A percentile compares a stretch with the other conserved stretches of the same genome.
These are phyloP conservation scores for Albula goreensis DNA, from an alignment of 2,113 vertebrate genomes.

Conservation along the genomic window DNA sequence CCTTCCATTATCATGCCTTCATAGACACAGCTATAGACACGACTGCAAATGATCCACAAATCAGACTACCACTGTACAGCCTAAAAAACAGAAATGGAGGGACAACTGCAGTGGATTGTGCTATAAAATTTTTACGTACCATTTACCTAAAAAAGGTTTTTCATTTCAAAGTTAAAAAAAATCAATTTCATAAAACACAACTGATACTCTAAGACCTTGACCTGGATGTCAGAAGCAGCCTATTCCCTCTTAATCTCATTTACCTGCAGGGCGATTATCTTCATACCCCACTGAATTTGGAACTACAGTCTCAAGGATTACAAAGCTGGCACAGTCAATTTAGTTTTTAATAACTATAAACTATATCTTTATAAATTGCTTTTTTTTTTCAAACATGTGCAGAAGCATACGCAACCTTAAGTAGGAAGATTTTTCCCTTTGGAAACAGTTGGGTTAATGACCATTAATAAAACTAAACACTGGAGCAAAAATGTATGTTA, in stretches of 20 bases:
- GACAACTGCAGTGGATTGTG: neutral
- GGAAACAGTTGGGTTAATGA: no score
- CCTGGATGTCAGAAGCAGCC: neutral
- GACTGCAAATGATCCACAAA: no score
- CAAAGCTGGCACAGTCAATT: slow-evolving; percentile 7
- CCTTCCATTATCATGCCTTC: no score
- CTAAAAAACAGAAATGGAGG: neutral
- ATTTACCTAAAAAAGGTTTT: neutral
- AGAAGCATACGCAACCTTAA: neutral
- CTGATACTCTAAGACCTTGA: slow-evolving; percentile 5
- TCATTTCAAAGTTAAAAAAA: neutral
- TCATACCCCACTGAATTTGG: neutral
- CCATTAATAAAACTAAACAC: no score
- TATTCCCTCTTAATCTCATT: slow-evolving; percentile 12
- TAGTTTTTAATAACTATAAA: slow-evolving; percentile 3
- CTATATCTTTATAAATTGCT: neutral
- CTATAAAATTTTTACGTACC: neutral
- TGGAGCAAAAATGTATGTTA: no score
- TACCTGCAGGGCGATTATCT: neutral
- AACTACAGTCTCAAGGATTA: neutral
- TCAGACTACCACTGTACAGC: no score
- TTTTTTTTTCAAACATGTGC: neutral
- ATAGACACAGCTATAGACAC: no score
- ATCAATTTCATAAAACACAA: slow-evolving; percentile 1
- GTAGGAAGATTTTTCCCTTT: neutral